Evolutionary conservation across 35 echinoderm and acorn worm genomes (phyloP).

Genomic region (Apostichopus californicus): DNA sequence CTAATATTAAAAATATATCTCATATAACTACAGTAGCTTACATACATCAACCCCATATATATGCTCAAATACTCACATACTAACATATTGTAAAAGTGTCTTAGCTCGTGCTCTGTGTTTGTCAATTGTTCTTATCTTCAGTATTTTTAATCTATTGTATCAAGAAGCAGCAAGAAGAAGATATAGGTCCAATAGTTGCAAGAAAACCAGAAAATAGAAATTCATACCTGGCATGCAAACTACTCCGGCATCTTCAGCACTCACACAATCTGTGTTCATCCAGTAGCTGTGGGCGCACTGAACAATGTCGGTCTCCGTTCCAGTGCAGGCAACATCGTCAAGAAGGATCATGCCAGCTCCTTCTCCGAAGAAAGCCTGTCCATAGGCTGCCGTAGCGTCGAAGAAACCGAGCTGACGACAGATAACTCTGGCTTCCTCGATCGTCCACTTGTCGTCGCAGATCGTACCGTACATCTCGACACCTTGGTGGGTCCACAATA

Average conservation of each 20-base stretch:
- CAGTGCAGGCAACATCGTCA: slow-evolving; percentile 26
- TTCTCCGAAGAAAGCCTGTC: not conserved
- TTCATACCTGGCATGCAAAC: slow-evolving; percentile 31
- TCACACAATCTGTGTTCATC: slow-evolving; percentile 23
- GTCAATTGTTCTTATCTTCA: too few relatives aligned
- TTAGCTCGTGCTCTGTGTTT: too few relatives aligned
- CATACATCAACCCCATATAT: too few relatives aligned
- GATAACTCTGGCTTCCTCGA: slow-evolving; percentile 58
- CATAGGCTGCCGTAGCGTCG: slow-evolving; percentile 14
- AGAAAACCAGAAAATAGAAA: too few relatives aligned
- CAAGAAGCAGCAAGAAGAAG: too few relatives aligned
- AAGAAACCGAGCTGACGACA: slow-evolving; percentile 62
- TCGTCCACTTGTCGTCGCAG: slow-evolving; percentile 53
- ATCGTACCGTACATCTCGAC: slow-evolving; percentile 61
- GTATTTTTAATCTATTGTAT: too few relatives aligned
- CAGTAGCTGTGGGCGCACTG: slow-evolving; percentile 50
- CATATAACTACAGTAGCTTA: too few relatives aligned
- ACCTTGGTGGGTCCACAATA: slow-evolving; percentile 31
- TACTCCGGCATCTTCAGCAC: slow-evolving; percentile 22
- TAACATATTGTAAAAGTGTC: too few relatives aligned
- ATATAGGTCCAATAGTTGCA: too few relatives aligned
- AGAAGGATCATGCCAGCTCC: slow-evolving; percentile 42
- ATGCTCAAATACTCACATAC: too few relatives aligned
- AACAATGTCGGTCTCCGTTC: slow-evolving; percentile 13
- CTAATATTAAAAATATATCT: too few relatives aligned